phyloP scores from a whole-genome alignment of 2,888 invertebrate species.

The Mythimna lalbum region DNA sequence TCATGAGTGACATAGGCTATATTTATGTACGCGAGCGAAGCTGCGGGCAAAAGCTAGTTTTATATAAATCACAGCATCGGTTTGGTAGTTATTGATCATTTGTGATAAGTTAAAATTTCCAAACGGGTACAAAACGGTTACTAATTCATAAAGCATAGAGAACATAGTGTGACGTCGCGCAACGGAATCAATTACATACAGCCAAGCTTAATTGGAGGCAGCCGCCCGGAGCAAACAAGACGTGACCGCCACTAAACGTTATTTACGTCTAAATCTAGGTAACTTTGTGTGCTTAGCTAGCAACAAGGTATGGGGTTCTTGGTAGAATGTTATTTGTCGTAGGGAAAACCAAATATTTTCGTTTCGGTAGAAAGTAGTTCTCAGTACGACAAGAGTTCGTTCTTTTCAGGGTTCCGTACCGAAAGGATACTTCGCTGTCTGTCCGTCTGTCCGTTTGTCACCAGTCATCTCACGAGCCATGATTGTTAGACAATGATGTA shows the following conservation, averaged over 20 bases:
- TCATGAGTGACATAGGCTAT: no score
- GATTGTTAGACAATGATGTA: no score
- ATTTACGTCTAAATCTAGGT: slow-evolving; percentile 50
- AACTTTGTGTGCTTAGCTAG: slow-evolving; percentile 11
- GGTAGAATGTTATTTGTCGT: neutral
- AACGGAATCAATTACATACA: slow-evolving; percentile 53
- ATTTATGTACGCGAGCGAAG: no score
- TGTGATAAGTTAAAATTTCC: no score
- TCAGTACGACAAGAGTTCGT: no score
- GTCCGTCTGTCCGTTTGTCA: no score
- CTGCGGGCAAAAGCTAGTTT: no score
- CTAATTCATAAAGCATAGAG: slow-evolving; percentile 30
- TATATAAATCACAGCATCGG: no score
- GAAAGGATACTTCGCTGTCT: no score
- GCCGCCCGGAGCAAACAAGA: slow-evolving; percentile 51
- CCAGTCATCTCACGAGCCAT: no score
- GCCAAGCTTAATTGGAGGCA: slow-evolving; percentile 58
- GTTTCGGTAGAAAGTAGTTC: neutral
- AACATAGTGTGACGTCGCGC: slow-evolving; percentile 24
- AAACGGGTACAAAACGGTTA: neutral
- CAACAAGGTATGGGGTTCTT: neutral
- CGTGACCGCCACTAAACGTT: slow-evolving; percentile 57
- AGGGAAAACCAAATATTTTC: neutral
- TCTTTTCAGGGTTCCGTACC: no score
- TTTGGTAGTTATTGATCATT: no score